Base-by-base conservation (phyloP, 2,888 invertebrate species). In the Bellardia bayeri region DNA sequence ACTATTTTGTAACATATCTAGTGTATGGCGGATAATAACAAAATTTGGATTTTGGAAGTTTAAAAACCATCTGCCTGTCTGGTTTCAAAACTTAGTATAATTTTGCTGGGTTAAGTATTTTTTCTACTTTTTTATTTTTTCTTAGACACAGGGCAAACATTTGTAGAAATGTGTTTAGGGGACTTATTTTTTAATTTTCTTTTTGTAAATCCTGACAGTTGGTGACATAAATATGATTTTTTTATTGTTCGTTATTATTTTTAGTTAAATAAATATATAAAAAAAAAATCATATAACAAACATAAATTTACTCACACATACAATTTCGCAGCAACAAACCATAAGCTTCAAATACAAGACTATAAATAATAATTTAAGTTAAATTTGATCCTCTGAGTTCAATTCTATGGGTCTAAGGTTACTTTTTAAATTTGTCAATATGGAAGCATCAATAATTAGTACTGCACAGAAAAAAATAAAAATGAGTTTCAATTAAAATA, bases 181-280 rank as follows among this genome's bases (percentile, higher is more conserved):
- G 66, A 78, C 45, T 40, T 58, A 16, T 37, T 78, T 56, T 83
- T 72, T 78, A 78, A 79, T 84, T 78, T 72, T 56, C 72, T 83
- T 78, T 45, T 78, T 66, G 13, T 23, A 64, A 71, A 78, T 72
- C 78, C 72, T 72, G 66, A 78, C 78, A 84, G 71, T 58, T 78
- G 78, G 78, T 78, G 78, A 74, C 82, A 76, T 16, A 42, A 61
- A 69, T 61, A 63, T 76, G 51, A 51, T 45, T 72, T 66, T 72
- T 16, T 81, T 54, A 40, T 72, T 72, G 13, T 49, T 81, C 56
- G 37, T 40, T 80, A n/a, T 71, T 40, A 16, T 56, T 71, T 71
- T 71, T 40, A 56, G 23, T 16, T 13, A 33, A 37, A 54, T 56
- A 61, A 13, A 3, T 6, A 58, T 9, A 45, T 45, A 9, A 33